These are phyloP conservation scores for Grus americana DNA, from an alignment of 2,113 vertebrate genomes.

Conservation along the genomic window DNA sequence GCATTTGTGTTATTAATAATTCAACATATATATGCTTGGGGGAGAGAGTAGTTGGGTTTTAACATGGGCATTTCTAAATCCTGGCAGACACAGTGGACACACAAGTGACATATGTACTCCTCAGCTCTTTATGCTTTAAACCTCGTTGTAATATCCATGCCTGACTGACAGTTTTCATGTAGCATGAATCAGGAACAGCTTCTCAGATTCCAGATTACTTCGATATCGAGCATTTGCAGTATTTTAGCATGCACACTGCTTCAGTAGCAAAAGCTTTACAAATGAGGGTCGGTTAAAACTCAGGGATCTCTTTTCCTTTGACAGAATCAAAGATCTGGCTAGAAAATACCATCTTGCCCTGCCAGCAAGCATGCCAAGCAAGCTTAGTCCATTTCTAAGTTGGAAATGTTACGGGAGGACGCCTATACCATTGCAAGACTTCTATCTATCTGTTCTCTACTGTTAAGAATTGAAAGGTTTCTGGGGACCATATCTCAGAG, in stretches of 20 bases:
- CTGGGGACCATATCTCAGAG: not conserved
- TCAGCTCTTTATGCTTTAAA: not conserved
- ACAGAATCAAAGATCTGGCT: not conserved
- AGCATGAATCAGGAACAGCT: not conserved
- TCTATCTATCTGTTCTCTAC: not conserved
- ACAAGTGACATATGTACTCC: not conserved
- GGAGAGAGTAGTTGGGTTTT: not conserved
- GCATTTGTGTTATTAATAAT: constrained; percentile 41
- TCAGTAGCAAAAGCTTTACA: not conserved
- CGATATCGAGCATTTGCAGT: not conserved
- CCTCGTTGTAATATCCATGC: not conserved
- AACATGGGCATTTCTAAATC: not conserved
- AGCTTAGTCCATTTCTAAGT: not conserved
- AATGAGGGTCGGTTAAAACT: not conserved
- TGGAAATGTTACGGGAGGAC: not conserved
- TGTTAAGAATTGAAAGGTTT: not conserved
- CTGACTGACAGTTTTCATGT: not conserved
- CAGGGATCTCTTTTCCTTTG: not conserved
- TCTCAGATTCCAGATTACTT: not conserved
- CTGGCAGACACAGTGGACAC: not conserved
- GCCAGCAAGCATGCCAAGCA: not conserved
- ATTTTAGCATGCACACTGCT: not conserved
- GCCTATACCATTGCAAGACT: not conserved
- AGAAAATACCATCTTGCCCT: not conserved
- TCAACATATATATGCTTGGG: not conserved